Evolutionary conservation across 2,113 vertebrate species (phyloP).

Genomic region (Epinephelus fuscoguttatus): DNA sequence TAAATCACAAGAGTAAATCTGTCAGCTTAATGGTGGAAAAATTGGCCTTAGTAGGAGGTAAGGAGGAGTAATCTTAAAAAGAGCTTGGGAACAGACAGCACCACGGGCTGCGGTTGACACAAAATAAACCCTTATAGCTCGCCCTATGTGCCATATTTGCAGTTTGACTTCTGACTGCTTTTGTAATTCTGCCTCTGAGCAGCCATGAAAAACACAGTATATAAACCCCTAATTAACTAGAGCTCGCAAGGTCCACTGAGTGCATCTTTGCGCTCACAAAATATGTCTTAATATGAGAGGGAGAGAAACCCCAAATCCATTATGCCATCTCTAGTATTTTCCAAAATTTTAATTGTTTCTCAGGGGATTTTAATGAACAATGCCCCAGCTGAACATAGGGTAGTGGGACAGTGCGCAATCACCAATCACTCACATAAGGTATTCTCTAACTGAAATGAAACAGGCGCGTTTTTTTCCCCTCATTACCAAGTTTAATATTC

Average conservation of each 20-base stretch:
- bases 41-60: slow-evolving; percentile 60
- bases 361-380: slow-evolving; percentile 56
- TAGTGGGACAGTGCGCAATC: not conserved
- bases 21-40: slow-evolving; percentile 78
- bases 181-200: slow-evolving; percentile 44
- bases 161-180: slow-evolving; percentile 53
- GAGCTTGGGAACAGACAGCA: slow-evolving; percentile 43
- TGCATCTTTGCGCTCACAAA: slow-evolving; percentile 29
- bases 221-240: slow-evolving; percentile 52
- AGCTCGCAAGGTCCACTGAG: slow-evolving; percentile 27
- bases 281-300: slow-evolving; percentile 25
- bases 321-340: slow-evolving; percentile 30
- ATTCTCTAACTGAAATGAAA: slow-evolving; percentile 25
- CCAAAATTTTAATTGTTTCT: slow-evolving; percentile 47
- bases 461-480: slow-evolving; percentile 9
- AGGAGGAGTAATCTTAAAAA: slow-evolving; percentile 60
- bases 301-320: slow-evolving; percentile 34
- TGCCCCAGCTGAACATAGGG: slow-evolving; percentile 26
- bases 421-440: slow-evolving; percentile 38
- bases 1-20: slow-evolving; percentile 82
- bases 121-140: slow-evolving; percentile 38
- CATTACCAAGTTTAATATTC: slow-evolving; percentile 45
- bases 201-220: slow-evolving; percentile 39
- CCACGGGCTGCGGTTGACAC: slow-evolving; percentile 35
- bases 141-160: slow-evolving; percentile 36